Percentiles rank a stretch among this genome's conserved stretches.
These are phyloP conservation scores for Nematostella vectensis DNA, from an alignment of 92 coral and sea anemone genomes.

Conservation along the genomic window DNA sequence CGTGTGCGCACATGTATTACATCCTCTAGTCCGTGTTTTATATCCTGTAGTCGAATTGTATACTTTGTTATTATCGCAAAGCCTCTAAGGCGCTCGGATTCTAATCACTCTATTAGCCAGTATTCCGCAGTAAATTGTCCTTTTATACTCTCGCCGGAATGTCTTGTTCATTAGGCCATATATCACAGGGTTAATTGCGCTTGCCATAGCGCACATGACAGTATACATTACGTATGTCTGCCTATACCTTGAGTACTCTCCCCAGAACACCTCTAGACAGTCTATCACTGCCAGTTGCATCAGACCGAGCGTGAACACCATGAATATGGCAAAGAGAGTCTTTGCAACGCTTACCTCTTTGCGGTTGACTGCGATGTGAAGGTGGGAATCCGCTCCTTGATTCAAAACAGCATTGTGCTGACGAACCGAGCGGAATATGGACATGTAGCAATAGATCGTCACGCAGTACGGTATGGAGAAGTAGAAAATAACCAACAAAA, in stretches of 20 bases:
- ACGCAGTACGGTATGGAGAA: conserved; percentile 6
- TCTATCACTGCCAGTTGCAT: conserved; percentile 9
- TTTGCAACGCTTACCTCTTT: conserved; percentile 5
- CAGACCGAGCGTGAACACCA: conserved; percentile 11
- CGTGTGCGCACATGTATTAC: too few relatives aligned
- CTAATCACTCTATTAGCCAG: too few relatives aligned
- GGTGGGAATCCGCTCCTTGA: not conserved
- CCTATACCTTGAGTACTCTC: conserved; percentile 1
- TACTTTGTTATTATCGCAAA: too few relatives aligned
- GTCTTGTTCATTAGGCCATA: conserved; percentile 7
- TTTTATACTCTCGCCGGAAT: conserved; percentile 5
- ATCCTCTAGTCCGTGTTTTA: too few relatives aligned
- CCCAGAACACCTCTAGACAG: not conserved
- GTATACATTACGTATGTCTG: conserved; percentile 7
- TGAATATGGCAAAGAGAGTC: conserved; percentile 9
- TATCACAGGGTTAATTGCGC: conserved; percentile 13
- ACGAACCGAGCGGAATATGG: conserved; percentile 6
- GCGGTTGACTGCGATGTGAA: not conserved
- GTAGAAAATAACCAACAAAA: not conserved
- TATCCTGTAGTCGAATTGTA: too few relatives aligned
- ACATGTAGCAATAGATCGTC: conserved; percentile 8
- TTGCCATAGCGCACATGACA: conserved; percentile 7
- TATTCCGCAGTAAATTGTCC: conserved; percentile 3
- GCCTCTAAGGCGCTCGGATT: too few relatives aligned
- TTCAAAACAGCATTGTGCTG: conserved; percentile 10